Evolutionary conservation across 2,797 vertebrate species (phyloP).

Genomic region (Alectoris magna): DNA sequence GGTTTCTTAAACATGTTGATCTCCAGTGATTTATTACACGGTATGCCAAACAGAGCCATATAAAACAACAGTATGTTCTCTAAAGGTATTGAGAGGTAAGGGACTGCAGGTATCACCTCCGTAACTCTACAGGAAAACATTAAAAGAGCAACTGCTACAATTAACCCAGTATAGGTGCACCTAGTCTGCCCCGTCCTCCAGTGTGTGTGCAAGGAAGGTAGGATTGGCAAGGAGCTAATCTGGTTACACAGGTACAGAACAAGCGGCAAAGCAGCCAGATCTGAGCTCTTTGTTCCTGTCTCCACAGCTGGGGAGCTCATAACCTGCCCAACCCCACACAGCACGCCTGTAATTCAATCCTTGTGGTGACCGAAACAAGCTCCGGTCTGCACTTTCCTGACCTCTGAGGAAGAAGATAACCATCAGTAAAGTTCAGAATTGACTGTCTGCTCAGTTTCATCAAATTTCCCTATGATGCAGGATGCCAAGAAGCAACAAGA

Average conservation of each 20-base stretch:
- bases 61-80: not conserved
- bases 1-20: not conserved
- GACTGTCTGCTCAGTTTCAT: not conserved
- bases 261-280: not conserved
- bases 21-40: not conserved
- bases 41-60: not conserved
- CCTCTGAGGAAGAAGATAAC: not conserved
- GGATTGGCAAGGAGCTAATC: not conserved
- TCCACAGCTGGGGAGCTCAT: not conserved
- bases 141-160: fast-evolving
- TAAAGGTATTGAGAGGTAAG: not conserved
- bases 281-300: not conserved
- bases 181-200: not conserved
- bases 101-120: not conserved
- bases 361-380: not conserved
- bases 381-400: not conserved
- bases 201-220: fast-evolving
- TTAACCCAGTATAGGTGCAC: not conserved
- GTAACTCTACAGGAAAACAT: not conserved
- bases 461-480: not conserved
- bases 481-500: not conserved
- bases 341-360: not conserved
- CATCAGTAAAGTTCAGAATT: slow-evolving; percentile 14
- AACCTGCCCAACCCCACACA: not conserved
- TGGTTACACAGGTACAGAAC: not conserved